Conservation (phyloP, 2,888 invertebrate genomes). For the Furcula furcula region DNA sequence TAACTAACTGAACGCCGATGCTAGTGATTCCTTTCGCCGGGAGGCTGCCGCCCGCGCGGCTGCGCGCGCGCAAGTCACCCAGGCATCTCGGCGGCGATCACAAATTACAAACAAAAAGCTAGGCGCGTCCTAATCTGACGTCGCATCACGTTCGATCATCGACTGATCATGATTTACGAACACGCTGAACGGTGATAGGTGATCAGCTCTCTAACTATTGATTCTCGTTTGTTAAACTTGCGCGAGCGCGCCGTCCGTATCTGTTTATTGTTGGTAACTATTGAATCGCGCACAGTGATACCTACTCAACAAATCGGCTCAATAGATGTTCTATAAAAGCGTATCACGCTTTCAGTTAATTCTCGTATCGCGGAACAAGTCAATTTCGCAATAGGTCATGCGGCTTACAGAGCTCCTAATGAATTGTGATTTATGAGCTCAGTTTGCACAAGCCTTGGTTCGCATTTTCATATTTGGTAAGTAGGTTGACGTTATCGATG, state of each 20-base stretch:
- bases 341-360: conserved; percentile 19
- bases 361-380: conserved; percentile 30
- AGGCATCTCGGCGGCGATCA: conserved; percentile 68
- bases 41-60: conserved; percentile 37
- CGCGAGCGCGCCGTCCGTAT: conserved; percentile 26
- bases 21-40: conserved; percentile 56
- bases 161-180: conserved; percentile 78
- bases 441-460: conserved; percentile 43
- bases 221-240: conserved; percentile 65
- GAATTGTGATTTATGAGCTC: conserved; percentile 61
- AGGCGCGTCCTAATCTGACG: conserved; percentile 75
- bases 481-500: conserved; percentile 34
- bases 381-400: conserved; percentile 55
- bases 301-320: conserved; percentile 23
- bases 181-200: conserved; percentile 71
- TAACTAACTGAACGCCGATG: conserved; percentile 56
- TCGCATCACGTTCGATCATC: conserved; percentile 73
- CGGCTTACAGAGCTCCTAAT: conserved; percentile 49
- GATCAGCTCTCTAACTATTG: conserved; percentile 67
- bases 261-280: conserved; percentile 18
- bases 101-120: conserved; percentile 76
- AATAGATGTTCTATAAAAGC: conserved; percentile 23
- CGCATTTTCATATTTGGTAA: conserved; percentile 45
- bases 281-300: conserved; percentile 19
- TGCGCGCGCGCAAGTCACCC: conserved; percentile 64